Conservation (phyloP, 2,113 vertebrate species). For the Alouatta palliata region DNA sequence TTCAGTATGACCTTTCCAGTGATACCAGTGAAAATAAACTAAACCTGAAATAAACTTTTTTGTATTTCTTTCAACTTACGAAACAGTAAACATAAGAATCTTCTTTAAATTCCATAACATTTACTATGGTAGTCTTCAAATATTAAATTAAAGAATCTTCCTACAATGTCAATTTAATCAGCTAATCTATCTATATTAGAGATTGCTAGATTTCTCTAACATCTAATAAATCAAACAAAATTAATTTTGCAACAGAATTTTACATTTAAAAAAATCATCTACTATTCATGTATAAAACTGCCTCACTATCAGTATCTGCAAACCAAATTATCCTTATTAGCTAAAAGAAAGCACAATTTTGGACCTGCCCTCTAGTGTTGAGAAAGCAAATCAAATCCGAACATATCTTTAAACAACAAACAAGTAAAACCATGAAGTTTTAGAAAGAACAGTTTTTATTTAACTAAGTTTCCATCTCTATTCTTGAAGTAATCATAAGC, state of each 20-base stretch:
- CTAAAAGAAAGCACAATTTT: constrained; percentile 82
- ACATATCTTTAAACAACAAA: constrained; percentile 42
- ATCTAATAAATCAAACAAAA: constrained; percentile 57
- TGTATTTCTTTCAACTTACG: constrained; percentile 79
- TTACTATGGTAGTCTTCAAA: constrained; percentile 68
- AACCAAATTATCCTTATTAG: constrained; percentile 81
- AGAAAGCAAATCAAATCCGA: constrained; percentile 84
- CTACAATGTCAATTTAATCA: constrained; percentile 59
- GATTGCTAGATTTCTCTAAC: neutral
- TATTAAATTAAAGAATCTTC: constrained; percentile 5
- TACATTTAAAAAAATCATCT: neutral
- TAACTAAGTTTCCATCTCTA: neutral
- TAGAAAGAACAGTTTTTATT: constrained; percentile 63
- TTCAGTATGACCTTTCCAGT: constrained; percentile 78
- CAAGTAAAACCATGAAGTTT: constrained; percentile 57
- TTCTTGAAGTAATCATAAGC: neutral
- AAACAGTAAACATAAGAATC: constrained; percentile 72
- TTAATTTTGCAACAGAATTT: constrained; percentile 53
- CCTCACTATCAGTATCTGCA: constrained; percentile 72
- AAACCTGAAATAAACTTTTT: constrained; percentile 80
- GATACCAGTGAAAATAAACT: constrained; percentile 79
- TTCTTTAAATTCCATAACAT: constrained; percentile 75
- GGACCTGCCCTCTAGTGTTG: constrained; percentile 91
- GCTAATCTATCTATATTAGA: constrained; percentile 27
- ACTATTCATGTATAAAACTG: constrained; percentile 60